These are phyloP conservation scores for Piliocolobus tephrosceles DNA, from an alignment of 2,113 vertebrate species.

Conservation along the genomic window DNA sequence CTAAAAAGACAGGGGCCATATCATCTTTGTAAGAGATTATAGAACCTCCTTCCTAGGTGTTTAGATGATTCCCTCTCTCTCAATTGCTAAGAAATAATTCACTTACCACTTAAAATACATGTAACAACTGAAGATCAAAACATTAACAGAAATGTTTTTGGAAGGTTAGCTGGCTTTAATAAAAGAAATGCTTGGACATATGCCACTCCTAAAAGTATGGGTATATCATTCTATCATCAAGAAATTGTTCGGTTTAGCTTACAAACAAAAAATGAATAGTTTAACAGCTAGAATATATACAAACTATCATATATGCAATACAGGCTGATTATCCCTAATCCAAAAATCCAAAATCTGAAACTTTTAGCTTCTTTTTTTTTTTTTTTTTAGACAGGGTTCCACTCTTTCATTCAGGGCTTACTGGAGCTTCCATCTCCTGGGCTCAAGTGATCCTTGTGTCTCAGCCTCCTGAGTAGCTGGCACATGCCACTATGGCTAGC, in stretches of 20 bases:
- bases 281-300: slow-evolving; percentile 30
- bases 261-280: slow-evolving; percentile 25
- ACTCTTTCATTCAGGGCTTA: neutral
- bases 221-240: neutral
- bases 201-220: neutral
- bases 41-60: neutral
- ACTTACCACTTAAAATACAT: neutral
- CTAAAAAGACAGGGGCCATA: neutral
- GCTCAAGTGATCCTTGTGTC: neutral
- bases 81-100: neutral
- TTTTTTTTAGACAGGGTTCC: neutral
- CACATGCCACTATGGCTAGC: neutral
- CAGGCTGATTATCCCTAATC: neutral
- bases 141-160: neutral
- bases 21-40: neutral
- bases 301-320: neutral
- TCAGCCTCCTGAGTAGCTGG: neutral
- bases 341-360: neutral
- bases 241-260: slow-evolving; percentile 18
- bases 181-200: slow-evolving; percentile 14
- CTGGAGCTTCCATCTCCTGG: neutral
- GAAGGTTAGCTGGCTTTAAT: neutral
- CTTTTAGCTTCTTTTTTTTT: neutral
- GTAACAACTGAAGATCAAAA: neutral
- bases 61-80: slow-evolving; percentile 4